These are phyloP conservation scores for Meloidogyne chitwoodi DNA, from an alignment of 1,140 invertebrate genomes.

Conservation along the genomic window DNA sequence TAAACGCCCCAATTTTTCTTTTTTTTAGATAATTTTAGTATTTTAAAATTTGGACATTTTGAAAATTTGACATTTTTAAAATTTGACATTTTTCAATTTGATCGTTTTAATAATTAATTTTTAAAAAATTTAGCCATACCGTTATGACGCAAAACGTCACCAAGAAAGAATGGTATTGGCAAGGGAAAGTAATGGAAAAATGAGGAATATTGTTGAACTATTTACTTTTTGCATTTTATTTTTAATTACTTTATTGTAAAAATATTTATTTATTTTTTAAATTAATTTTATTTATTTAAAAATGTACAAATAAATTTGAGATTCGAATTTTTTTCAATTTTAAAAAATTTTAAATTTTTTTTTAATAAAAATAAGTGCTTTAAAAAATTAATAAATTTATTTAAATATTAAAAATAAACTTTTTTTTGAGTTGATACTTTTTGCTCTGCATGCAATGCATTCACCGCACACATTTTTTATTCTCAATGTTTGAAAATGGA, in stretches of 20 bases:
- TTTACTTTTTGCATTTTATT: neutral
- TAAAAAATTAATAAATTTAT: too few species aligned
- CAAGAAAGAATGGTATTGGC: slow-evolving; percentile 24
- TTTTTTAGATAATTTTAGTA: too few species aligned
- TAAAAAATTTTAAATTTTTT: too few species aligned
- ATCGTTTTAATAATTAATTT: neutral
- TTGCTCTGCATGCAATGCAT: neutral
- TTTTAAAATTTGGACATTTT: neutral
- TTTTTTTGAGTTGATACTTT: neutral
- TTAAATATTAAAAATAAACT: too few species aligned
- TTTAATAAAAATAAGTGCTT: too few species aligned
- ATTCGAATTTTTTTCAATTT: neutral
- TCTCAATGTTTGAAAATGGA: neutral
- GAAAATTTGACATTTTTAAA: neutral
- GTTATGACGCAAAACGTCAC: slow-evolving; percentile 24
- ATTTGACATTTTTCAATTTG: neutral
- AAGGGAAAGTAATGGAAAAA: slow-evolving; percentile 10
- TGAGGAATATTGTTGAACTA: neutral
- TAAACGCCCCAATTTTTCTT: too few species aligned
- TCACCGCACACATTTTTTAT: neutral
- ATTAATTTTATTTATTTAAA: neutral
- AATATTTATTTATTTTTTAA: too few species aligned
- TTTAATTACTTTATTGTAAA: neutral
- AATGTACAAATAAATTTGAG: neutral
- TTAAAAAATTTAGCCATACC: slow-evolving; percentile 9